Percentiles rank a stretch among this genome's conserved stretches.
phyloP scores from a whole-genome alignment of 2,888 invertebrate species.

The Chironomus riparius region DNA sequence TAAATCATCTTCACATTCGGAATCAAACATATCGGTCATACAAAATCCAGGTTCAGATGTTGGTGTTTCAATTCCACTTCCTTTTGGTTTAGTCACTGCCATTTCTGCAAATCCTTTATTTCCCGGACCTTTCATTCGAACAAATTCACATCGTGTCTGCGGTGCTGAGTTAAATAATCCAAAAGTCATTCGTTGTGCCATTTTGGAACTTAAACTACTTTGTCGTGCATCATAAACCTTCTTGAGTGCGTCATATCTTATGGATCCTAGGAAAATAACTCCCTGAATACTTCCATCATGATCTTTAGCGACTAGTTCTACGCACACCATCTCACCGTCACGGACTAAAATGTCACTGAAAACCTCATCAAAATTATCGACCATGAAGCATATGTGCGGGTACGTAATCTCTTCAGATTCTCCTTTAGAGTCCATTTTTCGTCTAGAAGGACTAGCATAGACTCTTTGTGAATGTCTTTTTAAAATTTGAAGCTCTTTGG shows the following conservation, averaged over 20 bases:
- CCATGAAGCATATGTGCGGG: conserved; percentile 98
- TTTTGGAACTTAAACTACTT: conserved; percentile 88
- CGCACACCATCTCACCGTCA: conserved; percentile 98
- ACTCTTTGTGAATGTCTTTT: conserved; percentile 88
- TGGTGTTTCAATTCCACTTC: conserved; percentile 90
- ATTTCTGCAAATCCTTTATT: conserved; percentile 54
- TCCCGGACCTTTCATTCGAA: conserved; percentile 94
- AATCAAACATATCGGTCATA: conserved; percentile 79
- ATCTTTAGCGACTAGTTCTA: conserved; percentile 91
- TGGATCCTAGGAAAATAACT: conserved; percentile 94
- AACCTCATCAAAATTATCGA: conserved; percentile 98
- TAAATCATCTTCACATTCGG: conserved; percentile 77
- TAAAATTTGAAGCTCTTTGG: conserved; percentile 93
- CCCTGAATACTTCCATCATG: conserved; percentile 77
- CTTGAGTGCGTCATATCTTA: conserved; percentile 93
- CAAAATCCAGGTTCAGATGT: conserved; percentile 81
- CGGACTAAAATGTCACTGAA: conserved; percentile 95
- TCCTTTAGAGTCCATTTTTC: conserved; percentile 97
- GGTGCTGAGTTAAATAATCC: conserved; percentile 72
- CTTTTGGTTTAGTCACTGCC: conserved; percentile 84
- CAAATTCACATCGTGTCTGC: conserved; percentile 87
- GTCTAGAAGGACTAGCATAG: conserved; percentile 92
- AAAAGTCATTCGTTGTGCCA: conserved; percentile 92
- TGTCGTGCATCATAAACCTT: conserved; percentile 92
- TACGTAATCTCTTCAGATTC: conserved; percentile 98